Base-by-base conservation (phyloP, 2,113 vertebrate species). In the Potamarius usumacintae region DNA sequence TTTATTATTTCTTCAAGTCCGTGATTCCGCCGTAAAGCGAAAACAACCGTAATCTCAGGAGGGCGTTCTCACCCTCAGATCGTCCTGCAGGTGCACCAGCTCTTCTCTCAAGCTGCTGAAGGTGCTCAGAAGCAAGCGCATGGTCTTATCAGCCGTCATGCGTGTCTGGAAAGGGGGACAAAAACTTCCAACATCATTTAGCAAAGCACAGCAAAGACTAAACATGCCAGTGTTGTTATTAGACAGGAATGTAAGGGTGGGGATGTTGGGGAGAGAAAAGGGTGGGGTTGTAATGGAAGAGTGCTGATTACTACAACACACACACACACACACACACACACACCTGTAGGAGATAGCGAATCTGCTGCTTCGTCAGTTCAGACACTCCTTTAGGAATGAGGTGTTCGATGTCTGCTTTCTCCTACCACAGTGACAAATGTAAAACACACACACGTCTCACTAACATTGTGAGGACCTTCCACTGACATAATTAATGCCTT, bases 271-370 rank as follows among this genome's bases (percentile, higher is more conserved):
- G 42, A 42, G 42, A 42, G 55, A 50, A 78, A 57, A 52, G 74
- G 87, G 87, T 82, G 76, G 60, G 55, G 58, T 25, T 48, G 2
- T 60, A n/a, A 57, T 58, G 83, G 74, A 50, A 53, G 71, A 48
- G 5, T 55, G 79, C 85, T 34, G 27, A 52, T 67, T 71, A 34
- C 58, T 17, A 7, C 53, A 9, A 12, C 97, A 27, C 55, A 27
- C n/a, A 22, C 89, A 89, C 87, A 99, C 98, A 22, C 89, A 89
- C 87, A 12, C 97, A 27, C 55, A 27, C n/a, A 22, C 89, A 89
- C 87, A 99, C 98, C 97, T 99, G 97, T n/a, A 99, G 94, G 89
- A 99, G 96, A 90, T 99, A 99, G 69, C 97, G 97, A 93, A 99
- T 98, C 90, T 99, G 98, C 91, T 99, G 98, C 94, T 99, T 99